These are phyloP conservation scores for Lepidocolaptes lacrymiger DNA, from an alignment of 2,797 vertebrate species.

Conservation along the genomic window DNA sequence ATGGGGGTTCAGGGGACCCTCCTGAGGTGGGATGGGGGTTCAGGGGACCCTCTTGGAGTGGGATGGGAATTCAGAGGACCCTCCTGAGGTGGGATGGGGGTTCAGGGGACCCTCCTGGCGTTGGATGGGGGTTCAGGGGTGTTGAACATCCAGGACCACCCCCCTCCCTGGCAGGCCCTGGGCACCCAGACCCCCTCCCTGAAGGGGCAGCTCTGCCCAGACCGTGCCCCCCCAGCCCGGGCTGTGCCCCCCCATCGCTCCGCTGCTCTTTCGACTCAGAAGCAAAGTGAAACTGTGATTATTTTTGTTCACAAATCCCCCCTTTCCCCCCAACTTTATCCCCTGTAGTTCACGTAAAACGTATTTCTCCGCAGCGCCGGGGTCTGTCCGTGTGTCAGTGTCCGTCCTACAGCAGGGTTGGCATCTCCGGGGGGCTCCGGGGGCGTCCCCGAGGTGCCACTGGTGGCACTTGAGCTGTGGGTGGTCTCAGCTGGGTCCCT, in stretches of 20 bases:
- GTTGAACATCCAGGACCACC: neutral
- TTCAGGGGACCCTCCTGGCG: neutral
- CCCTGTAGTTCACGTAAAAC: neutral
- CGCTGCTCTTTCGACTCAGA: neutral
- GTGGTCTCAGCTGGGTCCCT: neutral
- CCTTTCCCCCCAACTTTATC: neutral
- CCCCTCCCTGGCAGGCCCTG: fast-evolving
- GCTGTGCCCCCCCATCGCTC: neutral
- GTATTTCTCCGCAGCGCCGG: neutral
- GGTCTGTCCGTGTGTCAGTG: neutral
- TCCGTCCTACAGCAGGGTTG: neutral
- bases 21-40: no score
- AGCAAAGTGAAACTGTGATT: neutral
- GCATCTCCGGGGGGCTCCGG: fast-evolving
- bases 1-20: neutral
- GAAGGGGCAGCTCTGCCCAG: neutral
- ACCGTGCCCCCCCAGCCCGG: neutral
- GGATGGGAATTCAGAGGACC: neutral
- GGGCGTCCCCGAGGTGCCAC: fast-evolving
- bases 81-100: neutral
- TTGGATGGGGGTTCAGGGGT: neutral
- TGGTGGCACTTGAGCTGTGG: no score
- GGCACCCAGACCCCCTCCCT: neutral
- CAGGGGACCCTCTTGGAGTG: no score
- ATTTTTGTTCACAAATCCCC: neutral